These are phyloP conservation scores for Eulemur mongoz DNA, from an alignment of 2,797 vertebrate genomes.

Conservation along the genomic window DNA sequence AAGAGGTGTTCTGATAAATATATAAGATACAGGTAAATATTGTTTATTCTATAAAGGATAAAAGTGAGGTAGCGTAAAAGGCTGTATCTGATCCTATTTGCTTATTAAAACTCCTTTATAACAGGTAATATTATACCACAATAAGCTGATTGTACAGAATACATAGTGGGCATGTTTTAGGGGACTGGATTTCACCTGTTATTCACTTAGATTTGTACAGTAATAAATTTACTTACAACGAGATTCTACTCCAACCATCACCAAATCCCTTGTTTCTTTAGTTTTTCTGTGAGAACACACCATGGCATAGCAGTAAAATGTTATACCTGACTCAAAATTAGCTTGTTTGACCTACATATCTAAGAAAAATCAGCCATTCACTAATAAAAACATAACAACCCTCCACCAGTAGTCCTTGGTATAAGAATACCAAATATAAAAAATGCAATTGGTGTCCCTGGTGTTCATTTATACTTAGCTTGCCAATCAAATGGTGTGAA, in stretches of 20 bases:
- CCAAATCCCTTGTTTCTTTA: conserved; percentile 10
- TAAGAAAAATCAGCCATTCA: conserved; percentile 30
- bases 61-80: background rate
- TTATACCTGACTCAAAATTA: conserved; percentile 27
- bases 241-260: conserved; percentile 10
- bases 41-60: background rate
- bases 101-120: background rate
- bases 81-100: background rate
- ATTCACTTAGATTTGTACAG: conserved; percentile 9
- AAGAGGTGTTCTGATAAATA: background rate
- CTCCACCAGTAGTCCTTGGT: background rate
- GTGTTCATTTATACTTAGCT: background rate
- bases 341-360: background rate
- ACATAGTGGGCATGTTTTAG: background rate
- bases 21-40: background rate
- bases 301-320: background rate
- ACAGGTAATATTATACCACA: background rate
- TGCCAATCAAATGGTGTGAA: conserved; percentile 34
- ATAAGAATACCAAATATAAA: background rate
- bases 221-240: conserved; percentile 32
- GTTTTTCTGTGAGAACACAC: conserved; percentile 3
- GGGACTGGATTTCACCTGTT: background rate
- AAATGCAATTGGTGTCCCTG: background rate
- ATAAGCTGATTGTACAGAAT: background rate
- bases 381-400: background rate